Base-by-base conservation (phyloP, 2,113 vertebrate species). In the Capreolus pygargus region DNA sequence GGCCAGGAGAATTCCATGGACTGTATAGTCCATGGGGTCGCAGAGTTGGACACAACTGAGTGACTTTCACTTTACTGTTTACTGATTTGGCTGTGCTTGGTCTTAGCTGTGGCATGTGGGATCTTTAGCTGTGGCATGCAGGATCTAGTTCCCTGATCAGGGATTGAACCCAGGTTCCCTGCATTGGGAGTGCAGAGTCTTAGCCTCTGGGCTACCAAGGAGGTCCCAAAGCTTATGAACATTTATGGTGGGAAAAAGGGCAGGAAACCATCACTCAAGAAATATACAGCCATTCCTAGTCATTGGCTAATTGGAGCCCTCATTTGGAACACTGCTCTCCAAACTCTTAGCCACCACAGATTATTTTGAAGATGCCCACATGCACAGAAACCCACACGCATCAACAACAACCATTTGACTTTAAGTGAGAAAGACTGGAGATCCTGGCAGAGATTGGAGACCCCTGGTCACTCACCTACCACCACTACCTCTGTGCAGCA, bases 11-110 rank as follows among this genome's bases (percentile, higher is more conserved):
- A 70, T 36, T 21, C 17, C 64, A 36, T 36, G n/a, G 64, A 36
- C 61, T 67, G 4, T 21, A 36, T 5, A 67, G 33, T 67, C 64
- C 8, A 1, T 36, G 64, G n/a, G 17, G 17, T 36, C 9, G 0
- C 33, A 67, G n/a, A 67, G 17, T 67, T 67, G 17, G 16, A 70
- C n/a, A 21, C n/a, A 70, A 12, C 17, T 36, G n/a, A 70, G 64
- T 0, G 1, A 2, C 64, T 67, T 74, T 74, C 17, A 70, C 17
- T 70, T 39, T 21, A 2, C 19, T 70, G 0, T 39, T 74, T 25
- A 74, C 36, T 39, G 39, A 39, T 39, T 39, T 74, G 36, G 21
- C 67, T 74, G 67, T 39, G 19, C 67, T 74, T 36, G n/a, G 67
- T 39, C 67, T 74, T 74, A 39, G 36, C 21, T 74, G 67, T 39